phyloP scores from a whole-genome alignment of 2,888 invertebrate genomes.

The Eilema griseolum region DNA sequence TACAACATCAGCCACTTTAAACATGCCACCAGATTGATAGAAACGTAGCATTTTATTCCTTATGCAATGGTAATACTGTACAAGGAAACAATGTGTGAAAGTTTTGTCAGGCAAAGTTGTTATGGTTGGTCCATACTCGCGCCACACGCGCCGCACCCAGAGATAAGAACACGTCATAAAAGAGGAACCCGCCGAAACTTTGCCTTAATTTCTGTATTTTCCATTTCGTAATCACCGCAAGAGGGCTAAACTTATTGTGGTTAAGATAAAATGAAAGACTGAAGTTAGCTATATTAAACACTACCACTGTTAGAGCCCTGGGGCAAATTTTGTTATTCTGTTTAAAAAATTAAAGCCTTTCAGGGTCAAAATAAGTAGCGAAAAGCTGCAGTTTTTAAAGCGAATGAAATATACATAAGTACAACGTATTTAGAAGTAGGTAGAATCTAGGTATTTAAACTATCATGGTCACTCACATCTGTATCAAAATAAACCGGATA shows the following conservation, averaged over 20 bases:
- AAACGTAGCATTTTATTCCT: conserved; percentile 52
- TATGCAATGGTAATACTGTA: conserved; percentile 58
- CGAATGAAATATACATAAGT: no score
- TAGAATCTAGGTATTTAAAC: no score
- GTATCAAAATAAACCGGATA: no score
- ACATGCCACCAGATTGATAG: conserved; percentile 40
- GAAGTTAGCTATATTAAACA: conserved; percentile 32
- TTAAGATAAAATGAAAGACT: conserved; percentile 57
- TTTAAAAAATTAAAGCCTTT: background rate
- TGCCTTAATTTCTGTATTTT: conserved; percentile 77
- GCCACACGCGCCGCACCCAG: conserved; percentile 68
- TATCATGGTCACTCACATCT: no score
- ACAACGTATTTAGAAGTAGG: no score
- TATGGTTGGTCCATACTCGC: conserved; percentile 60
- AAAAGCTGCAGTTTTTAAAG: no score
- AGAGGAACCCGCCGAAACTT: conserved; percentile 79
- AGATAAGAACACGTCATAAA: conserved; percentile 85
- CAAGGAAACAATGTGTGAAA: conserved; percentile 44
- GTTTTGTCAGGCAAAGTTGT: conserved; percentile 57
- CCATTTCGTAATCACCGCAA: conserved; percentile 68
- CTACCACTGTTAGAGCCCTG: background rate
- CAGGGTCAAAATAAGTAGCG: no score
- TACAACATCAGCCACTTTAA: conserved; percentile 64
- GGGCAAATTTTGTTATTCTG: background rate
- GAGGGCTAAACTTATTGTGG: conserved; percentile 63